Evolutionary conservation across 2,888 invertebrate species (phyloP), one percentile per base, ranked within the genome.

Genomic region (Litoditis marina): DNA sequence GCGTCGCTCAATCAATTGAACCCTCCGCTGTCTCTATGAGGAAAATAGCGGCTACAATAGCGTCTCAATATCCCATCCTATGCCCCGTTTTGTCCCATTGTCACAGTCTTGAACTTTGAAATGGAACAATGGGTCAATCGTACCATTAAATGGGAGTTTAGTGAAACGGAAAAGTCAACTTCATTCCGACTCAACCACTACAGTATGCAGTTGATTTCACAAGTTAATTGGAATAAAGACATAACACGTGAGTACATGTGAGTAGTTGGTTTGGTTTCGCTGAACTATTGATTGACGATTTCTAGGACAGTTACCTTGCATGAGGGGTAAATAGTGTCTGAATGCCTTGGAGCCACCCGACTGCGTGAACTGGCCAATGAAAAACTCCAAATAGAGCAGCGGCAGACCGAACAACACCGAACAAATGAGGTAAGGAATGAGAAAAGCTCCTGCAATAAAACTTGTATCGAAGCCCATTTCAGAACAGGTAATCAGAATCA

Each of bases 331-430:
- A 57, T 62, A 62, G 5, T 39, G 4, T n/a, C 32, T 25, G 25
- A 51, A 62, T 1, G 62, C 62, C 2, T 51, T 28, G 2, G 62
- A 49, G 3, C 56, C 44, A 22, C 62, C 62, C n/a, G 50, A 42
- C 11, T 34, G 22, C 1, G 57, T 49, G 39, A 49, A 62, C 39
- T 62, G 62, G 2, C 62, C 62, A n/a, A 62, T 42, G 27, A 50
- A 62, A 7, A 62, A 39, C 51, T 62, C 62, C 50, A 62, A 39
- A 28, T 57, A 62, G 7, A 62, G 51, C 36, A 39, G 42, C 8
- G 62, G 62, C 11, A 62, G 42, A 3, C 62, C 62, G 27, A 62
- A 25, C 6, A 36, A 50, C 7, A 57, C 22, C 2, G 62, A 62
- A n/a, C 56, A 62, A 32, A 42, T 25, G 1, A 62, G 30, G 28